These are phyloP conservation scores for Hesperia comma DNA, from an alignment of 2,888 invertebrate genomes.

Conservation along the genomic window DNA sequence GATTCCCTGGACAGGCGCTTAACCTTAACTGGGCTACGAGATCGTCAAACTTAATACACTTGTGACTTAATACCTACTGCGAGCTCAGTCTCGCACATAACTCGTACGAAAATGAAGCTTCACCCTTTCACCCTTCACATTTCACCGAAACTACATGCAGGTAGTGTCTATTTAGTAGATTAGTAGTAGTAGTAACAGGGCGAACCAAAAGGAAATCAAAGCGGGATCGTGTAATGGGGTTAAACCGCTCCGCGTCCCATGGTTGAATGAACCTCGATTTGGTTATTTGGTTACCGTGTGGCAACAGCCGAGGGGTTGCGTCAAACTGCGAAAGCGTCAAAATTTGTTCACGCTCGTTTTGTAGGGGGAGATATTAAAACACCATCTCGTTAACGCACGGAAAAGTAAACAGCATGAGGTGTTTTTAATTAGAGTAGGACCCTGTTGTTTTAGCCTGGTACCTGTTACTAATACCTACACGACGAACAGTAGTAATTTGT, in stretches of 20 bases:
- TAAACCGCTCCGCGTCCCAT: slow-evolving; percentile 11
- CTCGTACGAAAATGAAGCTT: background rate
- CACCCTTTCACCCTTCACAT: background rate
- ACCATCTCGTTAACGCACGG: background rate
- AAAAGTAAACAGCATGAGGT: slow-evolving; percentile 1
- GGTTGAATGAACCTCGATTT: slow-evolving; percentile 28
- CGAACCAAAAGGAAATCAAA: slow-evolving; percentile 17
- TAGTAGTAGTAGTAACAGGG: slow-evolving; percentile 3
- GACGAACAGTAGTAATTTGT: too few relatives aligned
- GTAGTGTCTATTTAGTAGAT: background rate
- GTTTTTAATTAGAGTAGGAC: background rate
- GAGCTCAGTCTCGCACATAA: too few relatives aligned
- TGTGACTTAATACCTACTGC: too few relatives aligned
- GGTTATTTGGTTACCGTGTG: slow-evolving; percentile 23
- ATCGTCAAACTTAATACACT: too few relatives aligned
- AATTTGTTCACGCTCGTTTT: slow-evolving; percentile 6
- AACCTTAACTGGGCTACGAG: too few relatives aligned
- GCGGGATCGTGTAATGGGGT: slow-evolving; percentile 20
- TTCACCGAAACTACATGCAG: slow-evolving; percentile 2
- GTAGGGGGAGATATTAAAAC: slow-evolving; percentile 1
- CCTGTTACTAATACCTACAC: too few relatives aligned
- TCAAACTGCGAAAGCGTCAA: slow-evolving; percentile 20
- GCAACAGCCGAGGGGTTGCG: slow-evolving; percentile 14
- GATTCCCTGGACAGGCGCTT: too few relatives aligned
- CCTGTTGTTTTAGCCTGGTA: background rate